phyloP scores from a whole-genome alignment of 2,797 vertebrate genomes.

The Pristis pectinata region DNA sequence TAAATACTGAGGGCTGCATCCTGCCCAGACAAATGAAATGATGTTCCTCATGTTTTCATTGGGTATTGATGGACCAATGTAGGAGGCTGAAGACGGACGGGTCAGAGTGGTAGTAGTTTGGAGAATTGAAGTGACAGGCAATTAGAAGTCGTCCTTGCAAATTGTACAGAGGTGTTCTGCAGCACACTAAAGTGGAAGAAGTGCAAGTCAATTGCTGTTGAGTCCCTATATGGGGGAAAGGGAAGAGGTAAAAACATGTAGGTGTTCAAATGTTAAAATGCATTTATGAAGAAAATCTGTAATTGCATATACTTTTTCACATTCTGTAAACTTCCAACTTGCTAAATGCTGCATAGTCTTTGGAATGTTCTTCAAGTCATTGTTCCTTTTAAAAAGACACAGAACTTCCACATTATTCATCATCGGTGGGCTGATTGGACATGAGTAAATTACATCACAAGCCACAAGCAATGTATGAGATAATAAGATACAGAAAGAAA shows the following conservation, averaged over 20 bases:
- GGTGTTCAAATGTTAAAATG: not conserved
- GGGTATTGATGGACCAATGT: too few species aligned
- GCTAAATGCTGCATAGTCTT: not conserved
- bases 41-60: too few species aligned
- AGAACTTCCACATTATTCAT: not conserved
- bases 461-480: not conserved
- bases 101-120: too few species aligned
- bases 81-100: too few species aligned
- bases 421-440: not conserved
- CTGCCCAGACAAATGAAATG: too few species aligned
- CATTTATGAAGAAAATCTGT: not conserved
- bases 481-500: not conserved
- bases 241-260: too few species aligned
- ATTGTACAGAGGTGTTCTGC: too few species aligned
- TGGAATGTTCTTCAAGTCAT: not conserved
- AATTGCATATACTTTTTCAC: not conserved
- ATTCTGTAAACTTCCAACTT: not conserved
- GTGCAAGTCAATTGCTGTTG: not conserved
- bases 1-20: too few species aligned
- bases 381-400: not conserved
- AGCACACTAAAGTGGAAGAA: not conserved
- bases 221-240: not conserved
- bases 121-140: too few species aligned
- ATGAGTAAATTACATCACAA: not conserved
- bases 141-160: too few species aligned